phyloP scores from a whole-genome alignment of 2,888 invertebrate genomes.

The Parnassius orleans region DNA sequence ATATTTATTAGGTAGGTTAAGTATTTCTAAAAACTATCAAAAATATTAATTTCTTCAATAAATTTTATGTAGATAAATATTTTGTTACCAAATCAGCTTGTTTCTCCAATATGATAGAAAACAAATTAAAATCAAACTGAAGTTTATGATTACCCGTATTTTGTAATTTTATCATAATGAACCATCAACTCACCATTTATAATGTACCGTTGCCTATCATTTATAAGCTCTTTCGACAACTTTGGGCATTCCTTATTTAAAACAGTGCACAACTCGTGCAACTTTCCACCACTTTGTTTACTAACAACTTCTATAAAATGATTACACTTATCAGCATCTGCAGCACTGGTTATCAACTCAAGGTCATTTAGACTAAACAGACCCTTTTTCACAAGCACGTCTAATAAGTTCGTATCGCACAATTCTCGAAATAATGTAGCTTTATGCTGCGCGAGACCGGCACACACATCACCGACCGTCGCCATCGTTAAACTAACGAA shows the following conservation, averaged over 20 bases:
- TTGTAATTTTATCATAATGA: not conserved
- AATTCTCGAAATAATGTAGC: conserved; percentile 82
- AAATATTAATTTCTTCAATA: too few species aligned
- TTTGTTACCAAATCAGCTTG: not conserved
- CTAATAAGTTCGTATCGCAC: conserved; percentile 82
- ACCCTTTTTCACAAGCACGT: conserved; percentile 83
- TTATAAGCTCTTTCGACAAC: conserved; percentile 82
- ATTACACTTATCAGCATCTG: conserved; percentile 78
- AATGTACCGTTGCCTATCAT: conserved; percentile 78
- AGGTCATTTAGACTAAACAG: conserved; percentile 83
- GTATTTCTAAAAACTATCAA: too few species aligned
- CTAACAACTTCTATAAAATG: conserved; percentile 83
- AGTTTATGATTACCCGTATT: too few species aligned
- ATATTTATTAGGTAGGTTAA: too few species aligned
- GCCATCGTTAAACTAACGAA: conserved; percentile 72
- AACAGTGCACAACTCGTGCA: conserved; percentile 82
- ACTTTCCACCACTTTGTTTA: conserved; percentile 82
- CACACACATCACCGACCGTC: conserved; percentile 79
- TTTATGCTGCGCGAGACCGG: conserved; percentile 82
- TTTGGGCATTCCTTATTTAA: conserved; percentile 83
- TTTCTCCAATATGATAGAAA: too few species aligned
- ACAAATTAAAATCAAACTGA: too few species aligned
- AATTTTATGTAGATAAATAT: not conserved
- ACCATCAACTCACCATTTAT: conserved; percentile 60
- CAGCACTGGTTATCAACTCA: conserved; percentile 74